phyloP scores from a whole-genome alignment of 2,888 invertebrate genomes.

The Helicoverpa assulta region DNA sequence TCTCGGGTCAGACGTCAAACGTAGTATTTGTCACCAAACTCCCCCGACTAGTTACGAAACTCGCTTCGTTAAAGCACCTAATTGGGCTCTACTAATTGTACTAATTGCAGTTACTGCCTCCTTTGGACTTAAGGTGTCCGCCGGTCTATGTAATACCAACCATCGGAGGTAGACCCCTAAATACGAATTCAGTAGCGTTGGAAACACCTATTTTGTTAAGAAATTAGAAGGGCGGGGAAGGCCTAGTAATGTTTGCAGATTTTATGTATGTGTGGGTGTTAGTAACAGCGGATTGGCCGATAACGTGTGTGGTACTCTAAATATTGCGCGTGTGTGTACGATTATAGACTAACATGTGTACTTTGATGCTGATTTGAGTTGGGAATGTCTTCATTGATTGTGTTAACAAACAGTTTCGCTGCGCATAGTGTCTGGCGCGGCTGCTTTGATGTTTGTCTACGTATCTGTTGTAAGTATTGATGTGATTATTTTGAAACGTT shows the following conservation, averaged over 20 bases:
- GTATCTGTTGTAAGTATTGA: conserved; percentile 66
- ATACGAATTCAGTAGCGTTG: conserved; percentile 54
- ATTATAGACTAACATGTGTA: conserved; percentile 62
- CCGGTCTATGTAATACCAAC: conserved; percentile 50
- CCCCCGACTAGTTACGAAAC: conserved; percentile 79
- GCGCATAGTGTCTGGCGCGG: conserved; percentile 71
- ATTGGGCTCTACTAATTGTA: conserved; percentile 86
- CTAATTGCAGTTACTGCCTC: conserved; percentile 83
- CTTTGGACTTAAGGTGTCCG: conserved; percentile 85
- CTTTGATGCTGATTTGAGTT: conserved; percentile 67
- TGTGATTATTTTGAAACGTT: conserved; percentile 67
- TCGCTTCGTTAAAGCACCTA: conserved; percentile 87
- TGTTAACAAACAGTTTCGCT: conserved; percentile 82
- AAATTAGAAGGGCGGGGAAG: conserved; percentile 54
- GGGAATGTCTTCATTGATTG: conserved; percentile 79
- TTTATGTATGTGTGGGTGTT: conserved; percentile 53
- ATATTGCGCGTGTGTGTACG: conserved; percentile 47
- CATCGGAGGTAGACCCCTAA: conserved; percentile 60
- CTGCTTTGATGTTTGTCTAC: conserved; percentile 83
- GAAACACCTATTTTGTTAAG: conserved; percentile 57
- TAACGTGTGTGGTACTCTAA: conserved; percentile 38
- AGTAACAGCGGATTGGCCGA: conserved; percentile 54
- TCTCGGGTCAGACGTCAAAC: conserved; percentile 83
- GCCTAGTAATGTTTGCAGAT: conserved; percentile 53
- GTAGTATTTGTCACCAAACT: conserved; percentile 83